Evolutionary conservation across 2,888 invertebrate species (phyloP), one percentile per base, ranked within the genome.

Genomic region (Andrena hattorfiana): DNA sequence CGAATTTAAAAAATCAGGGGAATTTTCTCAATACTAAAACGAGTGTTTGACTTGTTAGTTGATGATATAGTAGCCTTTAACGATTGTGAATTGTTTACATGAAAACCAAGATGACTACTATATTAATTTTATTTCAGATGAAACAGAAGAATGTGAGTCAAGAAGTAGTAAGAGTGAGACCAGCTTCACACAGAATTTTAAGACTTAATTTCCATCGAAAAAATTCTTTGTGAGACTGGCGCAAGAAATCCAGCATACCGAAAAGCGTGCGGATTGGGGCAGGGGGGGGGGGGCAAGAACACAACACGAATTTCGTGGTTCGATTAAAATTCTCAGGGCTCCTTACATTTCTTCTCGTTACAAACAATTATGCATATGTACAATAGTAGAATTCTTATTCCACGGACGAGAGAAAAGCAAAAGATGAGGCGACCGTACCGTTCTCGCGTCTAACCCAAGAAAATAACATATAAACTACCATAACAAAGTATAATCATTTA

Each of bases 401-500:
- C 20, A n/a, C 49, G n/a, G 16, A 32, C 48, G 20, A 48, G 20
- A 49, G 48, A 32, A 59, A 16, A 49, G 26, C 30, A 54, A 28
- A 35, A 32, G 54, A 48, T n/a, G 32, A 32, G 66, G 32, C 10
- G 35, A 32, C 59, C 26, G 35, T 66, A 10, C 35, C 70, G 48
- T 35, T 3, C 28, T 32, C 20, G 54, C 2, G 10, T 30, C 28
- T 64, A 82, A 62, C 49, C 26, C 32, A 63, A 56, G 67, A 78
- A 69, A 84, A 84, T 82, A 82, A 83, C 83, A 71, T 83, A 70
- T 71, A 30, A 83, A 84, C 84, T 84, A 82, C 83, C 70, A 78
- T 84, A 84, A 84, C 84, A 83, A 83, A 84, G 79, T 84, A 84
- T 83, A 84, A 84, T 84, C 79, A 76, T 83, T 84, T 76, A 84